A percentile compares a stretch with the other conserved stretches of the same genome.
Evolutionary conservation across 2,888 invertebrate genomes (phyloP).

Genomic region (Cancer borealis): DNA sequence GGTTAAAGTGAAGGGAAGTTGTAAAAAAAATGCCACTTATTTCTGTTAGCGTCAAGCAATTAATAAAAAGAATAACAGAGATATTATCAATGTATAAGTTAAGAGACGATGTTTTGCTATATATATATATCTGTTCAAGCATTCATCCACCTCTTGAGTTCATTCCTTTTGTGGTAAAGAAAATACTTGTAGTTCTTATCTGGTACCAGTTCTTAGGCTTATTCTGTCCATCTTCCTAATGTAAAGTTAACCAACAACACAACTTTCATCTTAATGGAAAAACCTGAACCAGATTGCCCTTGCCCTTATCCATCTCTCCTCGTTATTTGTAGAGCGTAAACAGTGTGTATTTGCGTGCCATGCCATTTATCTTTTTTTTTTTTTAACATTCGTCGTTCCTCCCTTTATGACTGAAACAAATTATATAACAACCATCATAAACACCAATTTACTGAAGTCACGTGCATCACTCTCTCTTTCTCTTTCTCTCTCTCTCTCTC

Average conservation of each 20-base stretch:
- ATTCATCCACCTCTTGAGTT: neutral
- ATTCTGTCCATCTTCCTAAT: neutral
- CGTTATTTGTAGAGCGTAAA: slow-evolving; percentile 5
- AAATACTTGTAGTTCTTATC: neutral
- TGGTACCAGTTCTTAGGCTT: neutral
- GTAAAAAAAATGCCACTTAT: too few relatives aligned
- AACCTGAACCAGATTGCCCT: neutral
- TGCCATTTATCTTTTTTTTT: neutral
- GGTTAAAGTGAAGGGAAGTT: neutral
- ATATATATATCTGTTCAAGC: neutral
- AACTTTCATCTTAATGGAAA: neutral
- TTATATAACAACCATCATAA: slow-evolving; percentile 10
- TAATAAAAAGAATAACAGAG: neutral
- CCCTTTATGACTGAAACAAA: slow-evolving; percentile 9
- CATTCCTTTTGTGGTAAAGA: neutral
- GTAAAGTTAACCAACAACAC: neutral
- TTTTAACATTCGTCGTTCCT: neutral
- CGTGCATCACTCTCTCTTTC: neutral
- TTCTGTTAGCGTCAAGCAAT: too few relatives aligned
- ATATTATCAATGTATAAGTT: neutral
- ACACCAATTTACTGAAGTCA: neutral
- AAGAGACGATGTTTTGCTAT: neutral
- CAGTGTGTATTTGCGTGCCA: neutral
- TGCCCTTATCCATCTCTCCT: slow-evolving; percentile 20
- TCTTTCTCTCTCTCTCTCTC: slow-evolving; percentile 20